Base-by-base conservation (phyloP, 2,113 vertebrate genomes). In the Solea solea region DNA sequence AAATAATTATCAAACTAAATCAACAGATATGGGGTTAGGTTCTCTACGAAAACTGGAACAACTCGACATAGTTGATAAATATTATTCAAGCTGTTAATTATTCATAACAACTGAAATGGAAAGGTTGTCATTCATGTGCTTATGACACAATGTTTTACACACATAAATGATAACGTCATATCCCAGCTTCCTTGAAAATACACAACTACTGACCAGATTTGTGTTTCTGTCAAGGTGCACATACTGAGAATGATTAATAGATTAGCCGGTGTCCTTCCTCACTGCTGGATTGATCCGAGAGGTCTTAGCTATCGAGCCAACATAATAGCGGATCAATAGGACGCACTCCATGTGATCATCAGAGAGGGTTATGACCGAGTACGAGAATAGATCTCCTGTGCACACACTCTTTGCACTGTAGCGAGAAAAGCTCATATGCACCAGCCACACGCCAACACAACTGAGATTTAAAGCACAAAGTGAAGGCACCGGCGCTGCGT, bases 271-370 rank as follows among this genome's bases (percentile, higher is more conserved):
- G 54, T 74, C 59, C 44, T 79, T 57, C 15, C 25, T 14, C 52
- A 51, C 65, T 76, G 69, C 58, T 41, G 9, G 42, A 72, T 40
- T 60, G 34, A 57, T 60, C 27, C 13, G 53, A 75, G 53, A 49
- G 49, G 50, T 60, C 44, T 52, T 48, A 66, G 60, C 55, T 48
- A 12, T 28, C 34, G 52, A 60, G 28, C 55, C 65, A 65, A 9
- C 64, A 27, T 67, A 16, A 62, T 9, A 69, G 57, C 28, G 25
- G 50, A 88, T 84, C 81, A 63, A 84, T 76, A 71, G 7, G 21
- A 72, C 55, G 8, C 55, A 59, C 64, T 81, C 9, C 57, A 50
- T 59, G 54, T 49, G 16, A 58, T 59, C 60, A 62, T 59, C 25
- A 49, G 44, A 56, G 42, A 45, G 45, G 56, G 57, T 61, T 80